Percentiles rank a stretch among this genome's conserved stretches.
Conservation (phyloP, 2,888 invertebrate species). For the Trichacis sp. region DNA sequence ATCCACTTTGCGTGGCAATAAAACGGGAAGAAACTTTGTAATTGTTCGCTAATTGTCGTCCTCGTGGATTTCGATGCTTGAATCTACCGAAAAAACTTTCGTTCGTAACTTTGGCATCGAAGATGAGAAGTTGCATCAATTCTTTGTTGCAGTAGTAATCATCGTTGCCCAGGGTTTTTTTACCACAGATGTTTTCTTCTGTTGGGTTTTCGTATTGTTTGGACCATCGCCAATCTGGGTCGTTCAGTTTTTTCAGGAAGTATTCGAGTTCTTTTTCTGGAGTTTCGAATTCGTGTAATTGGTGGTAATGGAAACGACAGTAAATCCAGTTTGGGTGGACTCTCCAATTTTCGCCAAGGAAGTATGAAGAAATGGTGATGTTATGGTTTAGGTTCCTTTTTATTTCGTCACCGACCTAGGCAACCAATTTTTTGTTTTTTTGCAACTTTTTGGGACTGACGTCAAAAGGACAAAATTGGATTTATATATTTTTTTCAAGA, state of each 20-base stretch:
- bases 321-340: constrained; percentile 92
- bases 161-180: constrained; percentile 74
- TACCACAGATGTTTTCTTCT: constrained; percentile 44
- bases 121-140: constrained; percentile 85
- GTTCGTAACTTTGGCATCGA: constrained; percentile 85
- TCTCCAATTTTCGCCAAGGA: constrained; percentile 80
- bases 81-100: constrained; percentile 67
- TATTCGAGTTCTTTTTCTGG: constrained; percentile 82
- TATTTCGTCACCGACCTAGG: constrained; percentile 82
- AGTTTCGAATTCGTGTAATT: constrained; percentile 80
- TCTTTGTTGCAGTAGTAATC: constrained; percentile 89
- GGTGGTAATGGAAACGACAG: constrained; percentile 87
- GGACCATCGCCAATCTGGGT: constrained; percentile 74
- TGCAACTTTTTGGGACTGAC: too few relatives aligned
- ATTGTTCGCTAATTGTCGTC: constrained; percentile 71
- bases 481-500: too few relatives aligned
- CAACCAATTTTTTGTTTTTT: neutral
- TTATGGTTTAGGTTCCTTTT: constrained; percentile 76
- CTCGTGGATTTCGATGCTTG: constrained; percentile 13
- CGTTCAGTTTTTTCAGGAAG: constrained; percentile 77
- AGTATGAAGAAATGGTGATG: constrained; percentile 79
- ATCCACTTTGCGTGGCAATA: constrained; percentile 89
- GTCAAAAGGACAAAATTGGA: too few relatives aligned
- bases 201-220: constrained; percentile 72
- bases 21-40: constrained; percentile 85